These are phyloP conservation scores for Ptilonorhynchus violaceus DNA, from an alignment of 2,113 vertebrate species.

Conservation along the genomic window DNA sequence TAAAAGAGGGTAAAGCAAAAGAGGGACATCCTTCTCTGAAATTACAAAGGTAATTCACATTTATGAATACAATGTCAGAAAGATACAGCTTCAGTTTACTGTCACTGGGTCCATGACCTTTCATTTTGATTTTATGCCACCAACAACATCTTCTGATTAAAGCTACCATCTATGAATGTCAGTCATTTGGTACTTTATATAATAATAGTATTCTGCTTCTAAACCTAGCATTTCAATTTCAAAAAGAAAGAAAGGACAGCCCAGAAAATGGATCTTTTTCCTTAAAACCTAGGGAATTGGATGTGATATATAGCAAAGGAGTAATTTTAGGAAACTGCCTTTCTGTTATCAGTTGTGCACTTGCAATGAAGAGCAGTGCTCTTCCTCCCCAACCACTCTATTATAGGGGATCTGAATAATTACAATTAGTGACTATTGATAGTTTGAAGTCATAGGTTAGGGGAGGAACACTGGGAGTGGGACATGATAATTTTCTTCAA, in stretches of 20 bases:
- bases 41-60: background rate
- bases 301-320: background rate
- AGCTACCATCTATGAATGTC: background rate
- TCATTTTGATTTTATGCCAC: slow-evolving; percentile 15
- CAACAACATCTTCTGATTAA: slow-evolving; percentile 4
- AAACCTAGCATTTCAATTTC: background rate
- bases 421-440: background rate
- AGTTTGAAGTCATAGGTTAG: background rate
- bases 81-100: background rate
- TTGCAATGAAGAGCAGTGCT: background rate
- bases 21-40: background rate
- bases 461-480: background rate
- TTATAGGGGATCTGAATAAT: background rate
- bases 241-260: background rate
- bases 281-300: background rate
- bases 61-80: background rate
- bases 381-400: background rate
- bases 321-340: background rate
- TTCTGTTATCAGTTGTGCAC: background rate
- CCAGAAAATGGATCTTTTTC: background rate
- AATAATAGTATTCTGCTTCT: background rate
- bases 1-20: background rate
- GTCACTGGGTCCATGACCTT: background rate
- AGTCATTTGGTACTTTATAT: background rate
- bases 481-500: background rate